These are phyloP conservation scores for Drosophila virilis DNA, from an alignment of 1,140 invertebrate genomes.

Conservation along the genomic window DNA sequence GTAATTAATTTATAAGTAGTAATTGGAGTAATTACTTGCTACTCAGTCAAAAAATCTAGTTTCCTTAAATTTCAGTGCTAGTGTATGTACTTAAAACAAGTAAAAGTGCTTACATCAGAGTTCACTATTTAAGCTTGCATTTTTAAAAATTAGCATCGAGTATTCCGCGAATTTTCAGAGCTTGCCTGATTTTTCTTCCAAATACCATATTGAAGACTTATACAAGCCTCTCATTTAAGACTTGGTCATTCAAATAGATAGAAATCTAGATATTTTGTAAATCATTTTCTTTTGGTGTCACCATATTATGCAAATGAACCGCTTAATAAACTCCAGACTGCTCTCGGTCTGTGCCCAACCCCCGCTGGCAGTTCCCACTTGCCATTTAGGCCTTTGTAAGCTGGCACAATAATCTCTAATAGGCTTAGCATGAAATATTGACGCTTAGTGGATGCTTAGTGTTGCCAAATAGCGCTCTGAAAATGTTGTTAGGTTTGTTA, in stretches of 20 bases:
- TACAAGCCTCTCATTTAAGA: not conserved
- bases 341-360: not conserved
- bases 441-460: slow-evolving; percentile 77
- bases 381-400: slow-evolving; percentile 71
- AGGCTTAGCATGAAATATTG: slow-evolving; percentile 82
- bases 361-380: slow-evolving; percentile 50
- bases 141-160: no score
- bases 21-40: no score
- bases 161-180: no score
- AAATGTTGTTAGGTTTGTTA: slow-evolving; percentile 52
- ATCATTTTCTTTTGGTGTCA: slow-evolving; percentile 36
- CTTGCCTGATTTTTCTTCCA: no score
- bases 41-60: no score
- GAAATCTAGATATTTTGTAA: slow-evolving; percentile 27
- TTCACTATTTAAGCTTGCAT: no score
- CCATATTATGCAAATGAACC: slow-evolving; percentile 68
- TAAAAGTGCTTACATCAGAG: no score
- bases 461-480: slow-evolving; percentile 69
- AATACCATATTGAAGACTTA: not conserved
- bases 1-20: no score
- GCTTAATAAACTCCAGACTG: slow-evolving; percentile 37
- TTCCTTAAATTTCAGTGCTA: no score
- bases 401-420: slow-evolving; percentile 81
- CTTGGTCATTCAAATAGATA: not conserved
- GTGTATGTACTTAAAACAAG: no score